phyloP scores from a whole-genome alignment of 2,113 vertebrate genomes.

The Vireo altiloquus region DNA sequence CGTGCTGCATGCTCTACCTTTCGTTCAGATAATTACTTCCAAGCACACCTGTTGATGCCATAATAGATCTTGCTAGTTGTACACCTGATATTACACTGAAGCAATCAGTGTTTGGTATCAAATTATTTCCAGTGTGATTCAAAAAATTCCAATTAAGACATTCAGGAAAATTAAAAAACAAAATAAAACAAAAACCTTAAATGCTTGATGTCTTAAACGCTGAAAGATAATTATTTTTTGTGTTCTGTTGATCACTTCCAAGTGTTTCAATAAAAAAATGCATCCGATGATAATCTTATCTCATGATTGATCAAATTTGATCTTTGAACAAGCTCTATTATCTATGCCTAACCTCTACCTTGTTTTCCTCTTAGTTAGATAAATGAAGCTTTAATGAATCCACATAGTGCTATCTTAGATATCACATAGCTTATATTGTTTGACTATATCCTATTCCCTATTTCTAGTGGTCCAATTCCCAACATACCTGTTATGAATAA shows the following conservation, averaged over 20 bases:
- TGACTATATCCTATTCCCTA: not conserved
- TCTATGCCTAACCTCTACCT: not conserved
- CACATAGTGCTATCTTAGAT: not conserved
- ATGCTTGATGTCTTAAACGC: not conserved
- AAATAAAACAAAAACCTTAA: not conserved
- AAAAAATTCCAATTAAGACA: not conserved
- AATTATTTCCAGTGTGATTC: not conserved
- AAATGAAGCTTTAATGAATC: not conserved
- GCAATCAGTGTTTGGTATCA: accelerated
- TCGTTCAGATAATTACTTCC: not conserved
- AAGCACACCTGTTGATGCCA: not conserved
- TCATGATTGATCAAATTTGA: not conserved
- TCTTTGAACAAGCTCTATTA: not conserved
- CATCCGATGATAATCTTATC: not conserved
- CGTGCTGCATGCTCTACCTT: not conserved
- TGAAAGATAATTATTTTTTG: not conserved
- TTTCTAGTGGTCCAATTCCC: not conserved
- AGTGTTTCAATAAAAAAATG: not conserved
- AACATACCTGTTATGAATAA: not conserved
- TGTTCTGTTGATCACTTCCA: not conserved
- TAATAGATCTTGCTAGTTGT: not conserved
- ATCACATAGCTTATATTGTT: not conserved
- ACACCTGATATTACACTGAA: not conserved
- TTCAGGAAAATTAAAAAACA: not conserved
- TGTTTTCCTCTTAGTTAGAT: not conserved